These are phyloP conservation scores for Ametastegia equiseti DNA, from an alignment of 2,888 invertebrate species.

Conservation along the genomic window DNA sequence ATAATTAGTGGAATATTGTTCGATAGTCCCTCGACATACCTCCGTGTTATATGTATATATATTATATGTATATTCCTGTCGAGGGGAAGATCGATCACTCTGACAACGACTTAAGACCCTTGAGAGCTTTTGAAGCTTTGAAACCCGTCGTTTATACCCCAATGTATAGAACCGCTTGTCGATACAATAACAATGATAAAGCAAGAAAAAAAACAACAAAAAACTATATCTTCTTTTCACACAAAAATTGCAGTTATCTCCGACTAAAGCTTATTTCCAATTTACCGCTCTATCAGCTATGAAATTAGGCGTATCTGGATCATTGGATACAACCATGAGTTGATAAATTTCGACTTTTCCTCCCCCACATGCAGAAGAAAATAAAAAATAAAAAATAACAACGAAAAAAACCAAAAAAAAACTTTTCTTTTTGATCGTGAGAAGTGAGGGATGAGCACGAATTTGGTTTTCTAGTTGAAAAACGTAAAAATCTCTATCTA, in stretches of 20 bases:
- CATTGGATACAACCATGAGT: no score
- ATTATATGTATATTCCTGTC: not conserved
- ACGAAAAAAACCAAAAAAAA: not conserved
- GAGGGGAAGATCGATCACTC: conserved; percentile 35
- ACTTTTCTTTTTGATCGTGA: no score
- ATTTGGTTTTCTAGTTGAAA: not conserved
- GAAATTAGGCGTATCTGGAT: not conserved
- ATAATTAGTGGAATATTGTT: not conserved
- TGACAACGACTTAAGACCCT: conserved; percentile 16
- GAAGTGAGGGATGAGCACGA: no score
- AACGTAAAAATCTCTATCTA: no score
- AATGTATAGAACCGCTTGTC: not conserved
- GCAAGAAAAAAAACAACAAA: not conserved
- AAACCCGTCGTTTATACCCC: not conserved
- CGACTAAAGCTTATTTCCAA: not conserved
- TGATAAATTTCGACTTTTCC: no score
- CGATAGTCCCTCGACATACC: not conserved
- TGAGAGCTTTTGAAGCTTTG: conserved; percentile 16
- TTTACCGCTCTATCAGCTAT: not conserved
- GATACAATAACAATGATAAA: not conserved
- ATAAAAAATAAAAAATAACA: no score
- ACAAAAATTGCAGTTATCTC: not conserved
- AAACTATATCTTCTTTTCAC: not conserved
- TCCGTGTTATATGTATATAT: not conserved
- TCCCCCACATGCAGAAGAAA: no score